These are phyloP conservation scores for Ataeniobius toweri DNA, from an alignment of 2,797 vertebrate genomes.

Conservation along the genomic window DNA sequence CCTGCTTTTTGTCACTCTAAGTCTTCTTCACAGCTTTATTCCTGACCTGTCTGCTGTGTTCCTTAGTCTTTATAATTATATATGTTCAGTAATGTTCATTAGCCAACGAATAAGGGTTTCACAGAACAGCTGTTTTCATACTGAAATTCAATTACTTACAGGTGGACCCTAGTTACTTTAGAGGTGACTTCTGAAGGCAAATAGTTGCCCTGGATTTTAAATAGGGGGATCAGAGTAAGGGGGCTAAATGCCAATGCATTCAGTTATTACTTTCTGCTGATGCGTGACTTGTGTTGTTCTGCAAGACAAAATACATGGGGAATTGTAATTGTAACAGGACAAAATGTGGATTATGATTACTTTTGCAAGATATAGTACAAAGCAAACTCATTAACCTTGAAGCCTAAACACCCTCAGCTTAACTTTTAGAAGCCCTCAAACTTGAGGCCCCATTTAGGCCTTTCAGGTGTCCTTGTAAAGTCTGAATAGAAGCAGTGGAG, in stretches of 20 bases:
- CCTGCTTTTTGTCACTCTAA: too few relatives aligned
- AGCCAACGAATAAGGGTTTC: too few relatives aligned
- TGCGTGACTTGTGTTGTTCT: neutral
- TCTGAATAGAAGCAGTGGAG: slow-evolving; percentile 37
- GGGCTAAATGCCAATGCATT: neutral
- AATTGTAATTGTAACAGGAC: neutral
- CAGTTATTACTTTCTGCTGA: too few relatives aligned
- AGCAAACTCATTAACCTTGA: neutral
- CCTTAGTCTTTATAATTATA: too few relatives aligned
- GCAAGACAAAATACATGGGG: neutral
- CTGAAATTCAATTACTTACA: neutral
- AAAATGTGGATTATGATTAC: neutral
- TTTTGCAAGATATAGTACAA: neutral
- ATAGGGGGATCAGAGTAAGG: neutral
- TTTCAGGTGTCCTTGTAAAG: slow-evolving; percentile 51
- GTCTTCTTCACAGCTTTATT: too few relatives aligned
- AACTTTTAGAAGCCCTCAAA: slow-evolving; percentile 8
- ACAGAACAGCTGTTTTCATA: too few relatives aligned
- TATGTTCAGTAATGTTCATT: too few relatives aligned
- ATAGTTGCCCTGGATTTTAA: neutral
- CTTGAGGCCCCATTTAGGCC: slow-evolving; percentile 22
- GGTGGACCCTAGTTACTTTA: neutral
- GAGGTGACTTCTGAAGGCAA: neutral
- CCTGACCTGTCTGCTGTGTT: neutral
- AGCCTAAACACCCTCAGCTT: slow-evolving; percentile 13